Evolutionary conservation across 2,888 invertebrate species (phyloP).

Genomic region (Parasteatoda lunata): DNA sequence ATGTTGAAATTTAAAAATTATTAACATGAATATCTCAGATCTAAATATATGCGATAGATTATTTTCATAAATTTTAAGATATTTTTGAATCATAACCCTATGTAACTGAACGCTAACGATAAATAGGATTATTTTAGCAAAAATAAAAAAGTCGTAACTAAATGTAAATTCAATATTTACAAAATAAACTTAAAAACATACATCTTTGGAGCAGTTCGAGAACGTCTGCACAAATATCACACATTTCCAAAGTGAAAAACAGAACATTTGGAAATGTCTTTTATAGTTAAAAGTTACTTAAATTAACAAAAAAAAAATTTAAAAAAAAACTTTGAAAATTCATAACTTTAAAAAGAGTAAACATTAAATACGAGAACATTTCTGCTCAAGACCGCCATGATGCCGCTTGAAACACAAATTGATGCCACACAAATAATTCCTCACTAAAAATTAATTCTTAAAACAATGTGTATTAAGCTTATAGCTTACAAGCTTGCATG

Average conservation of each 20-base stretch:
- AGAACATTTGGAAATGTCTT: conserved; percentile 63
- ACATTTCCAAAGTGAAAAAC: conserved; percentile 77
- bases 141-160: background rate
- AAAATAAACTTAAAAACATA: conserved; percentile 77
- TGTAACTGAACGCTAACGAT: background rate
- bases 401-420: conserved; percentile 67
- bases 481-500: too few relatives aligned
- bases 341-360: conserved; percentile 41
- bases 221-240: conserved; percentile 96
- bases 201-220: conserved; percentile 90
- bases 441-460: too few relatives aligned
- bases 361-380: conserved; percentile 60
- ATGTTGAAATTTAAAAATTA: background rate
- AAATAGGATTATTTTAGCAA: background rate
- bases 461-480: too few relatives aligned
- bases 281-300: conserved; percentile 47
- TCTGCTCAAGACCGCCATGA: conserved; percentile 57
- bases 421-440: conserved; percentile 46
- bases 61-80: background rate
- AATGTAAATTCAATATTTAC: conserved; percentile 8
- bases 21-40: background rate
- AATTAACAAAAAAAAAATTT: conserved; percentile 39
- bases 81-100: background rate
- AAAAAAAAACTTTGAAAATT: conserved; percentile 33
- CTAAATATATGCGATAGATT: background rate